Percentiles rank a stretch among this genome's conserved stretches.
phyloP scores from a whole-genome alignment of 2,113 vertebrate species.

The Serinus canaria region DNA sequence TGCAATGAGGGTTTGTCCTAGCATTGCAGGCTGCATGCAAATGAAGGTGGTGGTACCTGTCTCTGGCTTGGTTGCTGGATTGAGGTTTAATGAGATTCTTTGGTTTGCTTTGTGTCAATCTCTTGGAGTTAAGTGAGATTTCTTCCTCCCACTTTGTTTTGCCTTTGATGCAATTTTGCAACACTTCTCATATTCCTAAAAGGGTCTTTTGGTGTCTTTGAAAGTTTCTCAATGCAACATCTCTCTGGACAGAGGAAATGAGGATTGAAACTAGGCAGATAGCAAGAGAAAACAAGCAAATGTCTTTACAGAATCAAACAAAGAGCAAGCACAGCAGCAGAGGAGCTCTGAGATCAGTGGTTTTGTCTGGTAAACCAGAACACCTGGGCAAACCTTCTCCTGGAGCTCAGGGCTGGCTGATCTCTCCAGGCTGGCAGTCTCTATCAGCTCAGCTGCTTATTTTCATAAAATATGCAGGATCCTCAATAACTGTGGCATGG shows the following conservation, averaged over 20 bases:
- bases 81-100: not conserved
- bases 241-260: not conserved
- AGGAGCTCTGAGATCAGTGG: not conserved
- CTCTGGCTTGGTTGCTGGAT: not conserved
- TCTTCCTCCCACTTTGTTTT: not conserved
- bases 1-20: not conserved
- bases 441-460: not conserved
- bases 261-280: not conserved
- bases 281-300: not conserved
- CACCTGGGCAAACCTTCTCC: not conserved
- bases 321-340: not conserved
- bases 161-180: constrained; percentile 14
- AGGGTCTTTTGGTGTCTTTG: not conserved
- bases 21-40: not conserved
- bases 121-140: not conserved
- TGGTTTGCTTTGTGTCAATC: not conserved
- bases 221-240: not conserved
- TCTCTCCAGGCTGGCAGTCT: not conserved
- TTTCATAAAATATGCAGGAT: not conserved
- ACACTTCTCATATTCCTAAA: not conserved
- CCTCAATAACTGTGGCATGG: not conserved
- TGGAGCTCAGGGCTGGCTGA: not conserved
- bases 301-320: not conserved
- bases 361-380: not conserved
- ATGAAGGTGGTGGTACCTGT: not conserved